Conservation (phyloP, 2,113 vertebrate genomes). For the Daboia siamensis region DNA sequence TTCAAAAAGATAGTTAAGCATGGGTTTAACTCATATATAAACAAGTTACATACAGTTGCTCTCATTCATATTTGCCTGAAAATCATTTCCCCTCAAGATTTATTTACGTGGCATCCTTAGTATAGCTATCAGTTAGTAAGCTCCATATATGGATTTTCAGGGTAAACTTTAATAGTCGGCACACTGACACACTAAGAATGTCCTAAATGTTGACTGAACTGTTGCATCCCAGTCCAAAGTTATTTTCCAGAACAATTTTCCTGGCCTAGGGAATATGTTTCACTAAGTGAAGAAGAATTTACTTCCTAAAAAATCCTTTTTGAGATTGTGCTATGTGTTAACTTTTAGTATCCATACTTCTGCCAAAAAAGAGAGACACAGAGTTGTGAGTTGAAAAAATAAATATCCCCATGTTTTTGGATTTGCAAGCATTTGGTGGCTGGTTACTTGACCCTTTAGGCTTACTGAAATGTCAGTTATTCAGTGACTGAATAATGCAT, state of each 20-base stretch:
- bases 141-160: not conserved
- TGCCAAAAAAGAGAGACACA: constrained; percentile 19
- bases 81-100: not conserved
- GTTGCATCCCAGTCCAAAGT: not conserved
- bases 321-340: not conserved
- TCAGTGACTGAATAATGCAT: constrained; percentile 41
- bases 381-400: not conserved
- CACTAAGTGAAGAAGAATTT: not conserved
- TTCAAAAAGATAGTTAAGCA: not conserved
- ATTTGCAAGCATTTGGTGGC: not conserved
- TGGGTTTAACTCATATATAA: not conserved
- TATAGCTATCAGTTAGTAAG: not conserved
- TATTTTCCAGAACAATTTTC: not conserved
- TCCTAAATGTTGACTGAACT: not conserved
- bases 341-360: constrained; percentile 32
- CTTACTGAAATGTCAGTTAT: constrained; percentile 34
- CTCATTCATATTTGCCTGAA: not conserved
- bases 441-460: constrained; percentile 51
- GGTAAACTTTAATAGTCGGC: not conserved
- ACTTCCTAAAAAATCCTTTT: not conserved
- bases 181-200: not conserved
- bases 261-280: not conserved
- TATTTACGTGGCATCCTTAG: not conserved
- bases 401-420: not conserved
- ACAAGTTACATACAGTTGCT: not conserved